These are phyloP conservation scores for Prochilodus magdalenae DNA, from an alignment of 2,113 vertebrate genomes.

Conservation along the genomic window DNA sequence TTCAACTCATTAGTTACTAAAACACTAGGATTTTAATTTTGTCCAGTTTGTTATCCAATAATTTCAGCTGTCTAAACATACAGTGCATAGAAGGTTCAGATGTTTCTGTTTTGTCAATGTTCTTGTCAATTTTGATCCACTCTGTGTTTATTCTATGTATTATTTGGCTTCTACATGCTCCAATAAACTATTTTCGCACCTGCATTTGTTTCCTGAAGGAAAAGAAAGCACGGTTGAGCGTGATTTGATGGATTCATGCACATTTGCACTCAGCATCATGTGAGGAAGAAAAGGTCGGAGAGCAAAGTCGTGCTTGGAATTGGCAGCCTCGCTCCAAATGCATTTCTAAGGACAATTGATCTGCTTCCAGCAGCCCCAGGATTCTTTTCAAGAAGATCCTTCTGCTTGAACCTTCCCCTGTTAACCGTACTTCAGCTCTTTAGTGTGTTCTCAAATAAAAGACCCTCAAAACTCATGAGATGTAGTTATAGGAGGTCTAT, in stretches of 20 bases:
- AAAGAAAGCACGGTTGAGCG: not conserved
- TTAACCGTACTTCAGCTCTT: conserved; percentile 16
- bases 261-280: conserved; percentile 19
- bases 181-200: conserved; percentile 5
- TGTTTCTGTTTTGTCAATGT: not conserved
- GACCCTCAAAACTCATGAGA: not conserved
- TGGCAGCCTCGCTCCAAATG: not conserved
- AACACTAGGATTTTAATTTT: not conserved
- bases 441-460: conserved; percentile 18
- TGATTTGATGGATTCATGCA: conserved; percentile 19
- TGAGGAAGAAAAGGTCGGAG: conserved; percentile 12
- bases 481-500: not conserved
- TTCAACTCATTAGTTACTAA: too few relatives aligned
- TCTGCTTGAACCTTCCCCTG: conserved; percentile 1
- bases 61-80: conserved; percentile 7
- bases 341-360: conserved; percentile 32
- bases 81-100: not conserved
- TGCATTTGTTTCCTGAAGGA: not conserved
- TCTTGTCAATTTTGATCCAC: not conserved
- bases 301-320: not conserved
- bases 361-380: not conserved
- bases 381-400: not conserved
- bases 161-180: not conserved
- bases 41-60: not conserved
- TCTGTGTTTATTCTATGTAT: not conserved